A percentile compares a stretch with the other conserved stretches of the same genome.
Evolutionary conservation across 2,113 vertebrate species (phyloP).

Genomic region (Xiphophorus hellerii): DNA sequence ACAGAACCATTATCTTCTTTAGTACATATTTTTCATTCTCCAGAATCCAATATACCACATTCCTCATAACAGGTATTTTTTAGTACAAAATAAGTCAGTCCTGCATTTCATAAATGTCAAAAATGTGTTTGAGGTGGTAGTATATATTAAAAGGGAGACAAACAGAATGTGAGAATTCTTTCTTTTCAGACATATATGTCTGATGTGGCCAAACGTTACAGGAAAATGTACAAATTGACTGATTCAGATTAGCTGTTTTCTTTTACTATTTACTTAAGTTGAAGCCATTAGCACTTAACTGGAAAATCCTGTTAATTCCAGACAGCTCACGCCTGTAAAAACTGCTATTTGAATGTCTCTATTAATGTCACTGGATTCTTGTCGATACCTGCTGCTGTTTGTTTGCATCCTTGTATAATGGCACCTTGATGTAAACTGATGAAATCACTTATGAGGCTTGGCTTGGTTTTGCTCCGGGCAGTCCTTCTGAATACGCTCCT

Average conservation of each 20-base stretch:
- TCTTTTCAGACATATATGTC: neutral
- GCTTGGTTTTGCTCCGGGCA: constrained; percentile 25
- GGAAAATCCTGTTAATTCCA: neutral
- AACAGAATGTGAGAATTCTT: neutral
- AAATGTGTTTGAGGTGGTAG: too few species aligned
- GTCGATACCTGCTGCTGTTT: constrained; percentile 34
- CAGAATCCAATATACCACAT: too few species aligned
- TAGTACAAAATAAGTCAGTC: too few species aligned
- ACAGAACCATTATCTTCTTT: too few species aligned
- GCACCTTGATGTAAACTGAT: constrained; percentile 29
- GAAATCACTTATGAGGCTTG: constrained; percentile 19
- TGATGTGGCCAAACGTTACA: neutral
- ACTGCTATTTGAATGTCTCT: constrained; percentile 6
- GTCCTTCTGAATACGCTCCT: constrained; percentile 19
- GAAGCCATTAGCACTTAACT: neutral
- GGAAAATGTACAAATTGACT: neutral
- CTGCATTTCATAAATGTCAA: too few species aligned
- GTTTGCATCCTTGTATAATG: neutral
- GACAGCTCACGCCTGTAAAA: neutral
- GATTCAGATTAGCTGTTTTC: neutral
- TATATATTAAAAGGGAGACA: too few species aligned
- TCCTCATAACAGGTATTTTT: too few species aligned
- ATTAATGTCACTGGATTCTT: constrained; percentile 19
- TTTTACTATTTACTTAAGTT: neutral
- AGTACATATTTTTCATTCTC: too few species aligned